Evolutionary conservation across 2,888 invertebrate species (phyloP).

Genomic region (Melanchra persicariae): DNA sequence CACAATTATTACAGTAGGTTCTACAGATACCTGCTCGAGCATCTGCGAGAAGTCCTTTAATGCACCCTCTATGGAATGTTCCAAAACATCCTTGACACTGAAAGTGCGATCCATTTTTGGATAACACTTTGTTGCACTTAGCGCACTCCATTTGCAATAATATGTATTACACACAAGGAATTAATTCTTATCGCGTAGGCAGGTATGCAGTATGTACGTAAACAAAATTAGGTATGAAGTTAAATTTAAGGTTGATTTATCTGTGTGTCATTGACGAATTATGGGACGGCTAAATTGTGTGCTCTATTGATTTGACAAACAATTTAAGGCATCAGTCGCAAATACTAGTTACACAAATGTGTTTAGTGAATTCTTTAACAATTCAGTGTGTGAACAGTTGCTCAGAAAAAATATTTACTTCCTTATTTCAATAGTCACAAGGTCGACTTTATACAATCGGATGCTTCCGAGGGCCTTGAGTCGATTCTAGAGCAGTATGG

Average conservation of each 20-base stretch:
- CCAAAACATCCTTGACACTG: no score
- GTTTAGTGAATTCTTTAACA: constrained; percentile 6
- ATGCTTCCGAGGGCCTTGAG: constrained; percentile 15
- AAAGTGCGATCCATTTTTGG: no score
- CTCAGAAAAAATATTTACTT: constrained; percentile 15
- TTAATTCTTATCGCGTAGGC: no score
- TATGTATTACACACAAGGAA: no score
- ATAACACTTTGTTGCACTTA: no score
- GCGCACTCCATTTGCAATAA: no score
- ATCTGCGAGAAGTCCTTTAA: no score
- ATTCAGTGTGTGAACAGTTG: constrained; percentile 24
- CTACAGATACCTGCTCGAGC: no score
- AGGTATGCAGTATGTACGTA: no score
- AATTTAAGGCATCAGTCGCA: constrained; percentile 5
- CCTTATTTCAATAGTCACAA: constrained; percentile 34
- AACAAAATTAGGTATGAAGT: no score
- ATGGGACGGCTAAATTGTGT: neutral
- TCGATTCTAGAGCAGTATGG: neutral
- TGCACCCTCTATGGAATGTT: no score
- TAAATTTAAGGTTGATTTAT: constrained; percentile 19
- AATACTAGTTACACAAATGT: constrained; percentile 11
- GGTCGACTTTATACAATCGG: constrained; percentile 18
- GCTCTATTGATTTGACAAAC: neutral
- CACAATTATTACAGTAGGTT: no score
- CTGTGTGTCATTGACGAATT: neutral